Conservation (phyloP, 2,797 vertebrate genomes). For the Mormyrops boulengeri region DNA sequence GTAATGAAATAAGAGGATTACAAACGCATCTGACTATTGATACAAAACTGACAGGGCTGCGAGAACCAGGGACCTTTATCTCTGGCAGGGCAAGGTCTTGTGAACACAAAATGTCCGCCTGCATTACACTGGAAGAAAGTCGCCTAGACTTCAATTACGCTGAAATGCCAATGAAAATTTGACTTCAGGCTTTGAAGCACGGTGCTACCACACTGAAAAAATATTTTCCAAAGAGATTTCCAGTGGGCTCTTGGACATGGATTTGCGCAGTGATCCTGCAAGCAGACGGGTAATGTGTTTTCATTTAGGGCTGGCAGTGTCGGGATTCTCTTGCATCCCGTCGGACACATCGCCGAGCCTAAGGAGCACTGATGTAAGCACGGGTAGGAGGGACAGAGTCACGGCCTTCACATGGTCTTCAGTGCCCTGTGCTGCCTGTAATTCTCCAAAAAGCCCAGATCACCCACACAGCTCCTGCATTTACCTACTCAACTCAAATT, state of each 20-base stretch:
- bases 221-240: conserved; percentile 16
- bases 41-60: neutral
- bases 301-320: conserved; percentile 17
- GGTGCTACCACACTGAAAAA: neutral
- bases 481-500: neutral
- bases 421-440: neutral
- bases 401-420: neutral
- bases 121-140: neutral
- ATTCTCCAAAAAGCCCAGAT: neutral
- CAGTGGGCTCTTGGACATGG: conserved; percentile 1
- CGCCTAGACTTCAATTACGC: neutral
- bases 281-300: conserved; percentile 23
- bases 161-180: conserved; percentile 5
- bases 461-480: neutral
- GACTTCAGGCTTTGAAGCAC: neutral
- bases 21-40: neutral
- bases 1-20: conserved; percentile 5
- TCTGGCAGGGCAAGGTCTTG: neutral
- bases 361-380: neutral
- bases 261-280: neutral
- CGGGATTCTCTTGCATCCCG: neutral
- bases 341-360: neutral
- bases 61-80: neutral
- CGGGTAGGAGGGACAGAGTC: neutral
- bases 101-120: neutral